Evolutionary conservation across 2,888 invertebrate genomes (phyloP), one percentile per base, ranked within the genome.

Genomic region (Argynnis bischoffii): DNA sequence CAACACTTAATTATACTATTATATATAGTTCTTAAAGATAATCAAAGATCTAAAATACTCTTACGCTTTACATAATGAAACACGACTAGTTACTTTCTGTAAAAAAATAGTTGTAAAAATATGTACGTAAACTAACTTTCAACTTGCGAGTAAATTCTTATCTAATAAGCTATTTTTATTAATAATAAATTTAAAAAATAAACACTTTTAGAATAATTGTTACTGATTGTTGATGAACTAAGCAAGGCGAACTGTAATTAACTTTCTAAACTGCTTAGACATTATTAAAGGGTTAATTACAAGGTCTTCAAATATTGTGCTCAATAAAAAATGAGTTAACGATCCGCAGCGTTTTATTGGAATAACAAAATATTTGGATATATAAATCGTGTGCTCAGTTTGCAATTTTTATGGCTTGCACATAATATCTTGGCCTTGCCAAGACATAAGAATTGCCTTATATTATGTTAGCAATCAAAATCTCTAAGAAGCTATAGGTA

Each of bases 381-480:
- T 41, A 41, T 41, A 41, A 41, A 75, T 71, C 67, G 72, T 74
- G 70, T 67, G 75, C 73, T 78, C 72, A 74, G 73, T 73, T 75
- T 71, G 75, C 67, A 72, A 75, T 76, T 69, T 78, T 77, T 73
- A 71, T 76, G 75, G 68, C 70, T 70, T 69, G 64, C 26, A 41
- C 2, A 41, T 41, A 41, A 41, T 41, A 41, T 72, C 68, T 73
- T 72, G 73, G 71, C 75, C 61, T 67, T 72, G 71, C 71, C 73
- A 71, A 72, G 69, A 78, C 78, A 80, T 81, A 82, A 80, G 78
- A 78, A 75, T 76, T 76, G 69, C 78, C 75, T 78, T 81, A 84
- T 84, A 80, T 78, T 81, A 85, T 77, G 65, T 74, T 74, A 79
- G 77, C 75, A 77, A 74, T 74, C 71, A 74, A 79, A 81, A 81